These are phyloP conservation scores for Phoenicopterus ruber DNA, from an alignment of 2,113 vertebrate species.

Conservation along the genomic window DNA sequence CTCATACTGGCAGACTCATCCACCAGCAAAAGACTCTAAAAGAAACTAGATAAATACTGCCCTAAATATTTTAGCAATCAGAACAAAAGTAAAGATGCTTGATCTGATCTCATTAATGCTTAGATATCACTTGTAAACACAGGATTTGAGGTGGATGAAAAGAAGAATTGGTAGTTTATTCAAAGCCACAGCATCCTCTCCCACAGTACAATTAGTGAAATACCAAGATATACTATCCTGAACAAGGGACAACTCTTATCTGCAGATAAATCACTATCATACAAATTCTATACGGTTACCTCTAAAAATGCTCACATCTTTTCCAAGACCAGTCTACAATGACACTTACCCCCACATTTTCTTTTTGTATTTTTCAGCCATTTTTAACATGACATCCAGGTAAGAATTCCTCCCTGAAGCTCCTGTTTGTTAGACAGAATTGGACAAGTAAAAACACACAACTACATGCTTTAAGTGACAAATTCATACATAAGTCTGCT, in stretches of 20 bases:
- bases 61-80: not conserved
- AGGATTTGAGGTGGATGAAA: not conserved
- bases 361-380: conserved; percentile 98
- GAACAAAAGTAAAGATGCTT: not conserved
- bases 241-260: not conserved
- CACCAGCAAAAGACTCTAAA: not conserved
- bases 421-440: conserved; percentile 75
- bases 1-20: not conserved
- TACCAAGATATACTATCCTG: not conserved
- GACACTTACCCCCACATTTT: conserved; percentile 95
- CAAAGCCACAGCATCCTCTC: not conserved
- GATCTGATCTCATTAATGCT: not conserved
- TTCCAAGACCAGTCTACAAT: not conserved
- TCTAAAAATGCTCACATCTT: not conserved
- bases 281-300: not conserved
- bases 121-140: not conserved
- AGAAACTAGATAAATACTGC: not conserved
- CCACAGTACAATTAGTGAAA: not conserved
- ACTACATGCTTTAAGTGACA: not conserved
- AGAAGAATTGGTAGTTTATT: not conserved
- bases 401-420: conserved; percentile 90
- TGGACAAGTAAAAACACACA: not conserved
- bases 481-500: not conserved
- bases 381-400: conserved; percentile 87
- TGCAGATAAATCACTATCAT: not conserved